Conservation (phyloP, 2,797 vertebrate species). For the Megalops cyprinoides region DNA sequence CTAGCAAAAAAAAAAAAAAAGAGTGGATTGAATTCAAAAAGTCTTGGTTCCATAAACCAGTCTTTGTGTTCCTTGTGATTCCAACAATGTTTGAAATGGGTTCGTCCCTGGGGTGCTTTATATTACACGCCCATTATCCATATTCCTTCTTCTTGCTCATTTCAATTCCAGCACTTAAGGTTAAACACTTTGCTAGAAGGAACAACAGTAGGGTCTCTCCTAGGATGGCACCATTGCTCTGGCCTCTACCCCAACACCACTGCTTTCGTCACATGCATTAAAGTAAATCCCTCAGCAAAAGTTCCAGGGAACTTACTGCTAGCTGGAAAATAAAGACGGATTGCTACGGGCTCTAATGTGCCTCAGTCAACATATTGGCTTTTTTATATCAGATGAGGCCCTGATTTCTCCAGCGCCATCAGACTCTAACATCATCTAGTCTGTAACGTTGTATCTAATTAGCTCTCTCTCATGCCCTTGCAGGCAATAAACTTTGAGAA, state of each 20-base stretch:
- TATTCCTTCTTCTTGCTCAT: conserved; percentile 24
- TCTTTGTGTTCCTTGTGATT: conserved; percentile 43
- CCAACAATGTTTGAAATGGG: not conserved
- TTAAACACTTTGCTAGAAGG: conserved; percentile 58
- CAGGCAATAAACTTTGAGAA: conserved; percentile 1
- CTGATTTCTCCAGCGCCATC: not conserved
- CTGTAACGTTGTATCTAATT: conserved; percentile 8
- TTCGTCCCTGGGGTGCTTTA: not conserved
- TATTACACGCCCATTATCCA: conserved; percentile 63
- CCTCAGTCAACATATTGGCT: conserved; percentile 10
- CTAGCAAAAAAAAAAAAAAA: conserved; percentile 66
- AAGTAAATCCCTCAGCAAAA: not conserved
- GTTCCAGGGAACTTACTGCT: conserved; percentile 43
- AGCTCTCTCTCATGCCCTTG: not conserved
- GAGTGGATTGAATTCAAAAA: no score
- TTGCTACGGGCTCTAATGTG: conserved; percentile 17
- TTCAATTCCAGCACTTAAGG: conserved; percentile 27
- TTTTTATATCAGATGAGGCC: not conserved
- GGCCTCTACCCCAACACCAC: conserved; percentile 17
- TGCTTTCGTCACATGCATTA: conserved; percentile 57
- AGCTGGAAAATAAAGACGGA: not conserved
- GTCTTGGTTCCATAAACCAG: conserved; percentile 11
- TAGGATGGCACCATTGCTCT: conserved; percentile 40
- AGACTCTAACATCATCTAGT: not conserved
- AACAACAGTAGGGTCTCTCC: conserved; percentile 55